phyloP scores from a whole-genome alignment of 2,888 invertebrate genomes.

The Dromius quadrimaculatus region DNA sequence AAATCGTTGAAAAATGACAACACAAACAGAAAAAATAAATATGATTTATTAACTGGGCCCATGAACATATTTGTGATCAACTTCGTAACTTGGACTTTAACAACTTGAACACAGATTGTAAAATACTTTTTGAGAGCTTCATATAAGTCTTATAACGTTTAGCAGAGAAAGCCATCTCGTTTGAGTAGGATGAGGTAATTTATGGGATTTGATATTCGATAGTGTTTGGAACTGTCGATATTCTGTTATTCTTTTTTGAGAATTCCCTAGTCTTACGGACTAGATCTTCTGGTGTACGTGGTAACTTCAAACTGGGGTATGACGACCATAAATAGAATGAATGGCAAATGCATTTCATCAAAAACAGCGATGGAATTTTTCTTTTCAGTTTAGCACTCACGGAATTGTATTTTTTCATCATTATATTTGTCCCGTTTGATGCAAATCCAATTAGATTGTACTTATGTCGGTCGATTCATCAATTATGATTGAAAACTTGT shows the following conservation, averaged over 20 bases:
- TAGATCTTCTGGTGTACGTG: not conserved
- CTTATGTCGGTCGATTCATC: slow-evolving; percentile 16
- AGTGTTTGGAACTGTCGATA: slow-evolving; percentile 58
- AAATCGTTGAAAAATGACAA: not conserved
- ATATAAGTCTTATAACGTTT: slow-evolving; percentile 37
- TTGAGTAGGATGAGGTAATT: slow-evolving; percentile 58
- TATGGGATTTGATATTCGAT: slow-evolving; percentile 57
- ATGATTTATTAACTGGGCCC: not conserved
- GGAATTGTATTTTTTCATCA: not conserved
- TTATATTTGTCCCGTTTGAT: not conserved
- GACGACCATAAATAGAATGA: not conserved
- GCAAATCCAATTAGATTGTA: slow-evolving; percentile 2
- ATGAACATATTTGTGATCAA: not conserved
- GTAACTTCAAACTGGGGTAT: not conserved
- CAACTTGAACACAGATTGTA: not conserved
- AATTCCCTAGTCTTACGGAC: not conserved
- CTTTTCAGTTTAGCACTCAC: not conserved
- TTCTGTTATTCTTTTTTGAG: slow-evolving; percentile 56
- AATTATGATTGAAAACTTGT: slow-evolving; percentile 8
- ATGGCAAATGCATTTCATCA: not conserved
- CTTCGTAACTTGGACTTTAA: not conserved
- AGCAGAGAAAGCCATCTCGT: slow-evolving; percentile 59
- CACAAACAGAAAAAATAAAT: not conserved
- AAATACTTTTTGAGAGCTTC: too few relatives aligned
- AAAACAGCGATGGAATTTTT: not conserved